These are phyloP conservation scores for Leucoraja ocellata DNA, from an alignment of 2,797 vertebrate species.

Conservation along the genomic window DNA sequence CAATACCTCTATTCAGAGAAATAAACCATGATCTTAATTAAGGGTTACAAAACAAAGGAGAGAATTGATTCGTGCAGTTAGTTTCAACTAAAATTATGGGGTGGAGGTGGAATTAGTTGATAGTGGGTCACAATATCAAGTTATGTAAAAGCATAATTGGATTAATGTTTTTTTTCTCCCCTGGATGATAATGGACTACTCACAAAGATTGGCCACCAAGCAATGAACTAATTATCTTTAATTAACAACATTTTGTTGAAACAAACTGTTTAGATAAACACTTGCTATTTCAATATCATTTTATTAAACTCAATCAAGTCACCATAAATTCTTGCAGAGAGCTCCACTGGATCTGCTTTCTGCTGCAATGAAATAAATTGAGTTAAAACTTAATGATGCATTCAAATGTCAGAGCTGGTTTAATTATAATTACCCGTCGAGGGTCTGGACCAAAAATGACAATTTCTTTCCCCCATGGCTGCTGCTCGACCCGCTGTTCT, in stretches of 20 bases:
- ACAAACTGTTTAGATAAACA: too few species aligned
- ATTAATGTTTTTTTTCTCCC: neutral
- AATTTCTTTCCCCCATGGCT: neutral
- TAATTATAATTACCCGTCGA: neutral
- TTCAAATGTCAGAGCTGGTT: neutral
- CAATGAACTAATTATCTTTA: neutral
- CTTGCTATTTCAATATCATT: too few species aligned
- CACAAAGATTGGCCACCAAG: neutral
- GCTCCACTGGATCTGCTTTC: neutral
- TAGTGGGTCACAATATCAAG: neutral
- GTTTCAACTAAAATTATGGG: neutral
- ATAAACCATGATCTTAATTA: neutral
- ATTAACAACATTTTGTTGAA: neutral
- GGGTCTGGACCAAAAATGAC: neutral
- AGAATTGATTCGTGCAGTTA: neutral
- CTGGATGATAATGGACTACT: neutral
- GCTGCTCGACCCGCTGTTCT: too few species aligned
- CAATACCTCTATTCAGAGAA: neutral
- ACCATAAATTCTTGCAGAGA: too few species aligned
- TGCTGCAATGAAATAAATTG: too few species aligned
- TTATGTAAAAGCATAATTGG: neutral
- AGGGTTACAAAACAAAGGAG: neutral
- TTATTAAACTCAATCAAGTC: too few species aligned
- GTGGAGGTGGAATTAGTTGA: neutral
- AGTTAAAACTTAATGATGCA: neutral